A percentile compares a stretch with the other conserved stretches of the same genome.
Evolutionary conservation across 2,113 vertebrate genomes (phyloP).

Genomic region (Delphinapterus leucas): DNA sequence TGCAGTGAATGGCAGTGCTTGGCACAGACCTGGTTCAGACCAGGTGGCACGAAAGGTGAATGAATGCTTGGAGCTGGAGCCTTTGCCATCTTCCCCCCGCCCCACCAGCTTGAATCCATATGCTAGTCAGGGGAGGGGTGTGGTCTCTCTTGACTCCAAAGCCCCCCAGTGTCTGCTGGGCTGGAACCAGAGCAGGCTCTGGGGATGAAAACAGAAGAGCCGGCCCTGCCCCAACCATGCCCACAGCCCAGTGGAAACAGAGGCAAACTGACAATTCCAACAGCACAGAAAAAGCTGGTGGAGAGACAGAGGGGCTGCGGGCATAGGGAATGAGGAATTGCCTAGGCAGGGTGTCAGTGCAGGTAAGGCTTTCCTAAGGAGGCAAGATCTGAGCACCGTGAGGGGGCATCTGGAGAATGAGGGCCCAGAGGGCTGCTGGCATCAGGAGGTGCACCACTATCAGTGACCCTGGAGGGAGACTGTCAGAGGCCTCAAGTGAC

Average conservation of each 20-base stretch:
- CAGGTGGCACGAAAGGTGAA: background rate
- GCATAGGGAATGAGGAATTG: background rate
- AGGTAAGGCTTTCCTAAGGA: background rate
- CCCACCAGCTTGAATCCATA: background rate
- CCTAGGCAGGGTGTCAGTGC: background rate
- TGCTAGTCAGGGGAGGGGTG: background rate
- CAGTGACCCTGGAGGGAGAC: background rate
- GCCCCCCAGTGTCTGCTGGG: background rate
- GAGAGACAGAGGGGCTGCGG: background rate
- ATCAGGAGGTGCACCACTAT: background rate
- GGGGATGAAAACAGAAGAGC: background rate
- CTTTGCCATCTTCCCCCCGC: background rate
- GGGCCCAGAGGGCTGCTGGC: background rate
- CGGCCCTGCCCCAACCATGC: background rate
- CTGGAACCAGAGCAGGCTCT: background rate
- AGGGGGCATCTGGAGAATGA: background rate
- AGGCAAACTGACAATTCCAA: background rate
- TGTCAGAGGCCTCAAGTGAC: background rate
- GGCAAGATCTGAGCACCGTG: background rate
- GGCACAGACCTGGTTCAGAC: background rate
- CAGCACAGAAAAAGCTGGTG: background rate
- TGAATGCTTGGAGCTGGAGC: background rate
- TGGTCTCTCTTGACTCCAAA: background rate
- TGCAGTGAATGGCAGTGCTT: background rate
- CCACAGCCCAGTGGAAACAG: background rate